Conservation (phyloP, 2,797 vertebrate species). For the Ciconia nigra region DNA sequence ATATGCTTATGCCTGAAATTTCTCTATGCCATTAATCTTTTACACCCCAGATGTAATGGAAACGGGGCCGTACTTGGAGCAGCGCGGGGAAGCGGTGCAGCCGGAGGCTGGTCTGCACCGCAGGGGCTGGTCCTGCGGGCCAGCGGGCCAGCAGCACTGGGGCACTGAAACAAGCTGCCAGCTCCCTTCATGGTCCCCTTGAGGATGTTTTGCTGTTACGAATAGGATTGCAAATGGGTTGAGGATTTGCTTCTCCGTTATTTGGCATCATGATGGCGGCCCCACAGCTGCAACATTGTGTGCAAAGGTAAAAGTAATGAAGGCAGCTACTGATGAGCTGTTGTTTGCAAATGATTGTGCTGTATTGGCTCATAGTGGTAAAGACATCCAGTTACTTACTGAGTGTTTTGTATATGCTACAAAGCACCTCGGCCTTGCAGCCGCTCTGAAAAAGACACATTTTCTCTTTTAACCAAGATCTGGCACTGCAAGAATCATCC, state of each 20-base stretch:
- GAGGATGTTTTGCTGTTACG: neutral
- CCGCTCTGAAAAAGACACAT: neutral
- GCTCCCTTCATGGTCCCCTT: neutral
- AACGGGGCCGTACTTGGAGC: neutral
- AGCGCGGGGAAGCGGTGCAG: rapidly evolving
- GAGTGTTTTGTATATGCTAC: neutral
- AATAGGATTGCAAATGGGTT: neutral
- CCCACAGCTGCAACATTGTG: neutral
- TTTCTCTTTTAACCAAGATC: neutral
- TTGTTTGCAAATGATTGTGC: neutral
- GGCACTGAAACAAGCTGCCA: neutral
- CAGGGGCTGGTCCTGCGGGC: neutral
- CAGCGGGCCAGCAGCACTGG: neutral
- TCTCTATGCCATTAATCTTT: neutral
- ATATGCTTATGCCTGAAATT: neutral
- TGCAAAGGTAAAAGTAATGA: neutral
- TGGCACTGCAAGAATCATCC: neutral
- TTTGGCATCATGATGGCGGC: rapidly evolving
- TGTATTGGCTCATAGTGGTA: neutral
- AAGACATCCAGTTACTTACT: neutral
- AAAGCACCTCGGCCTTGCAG: neutral
- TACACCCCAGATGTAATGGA: neutral
- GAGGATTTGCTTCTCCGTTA: neutral
- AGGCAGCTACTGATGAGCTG: neutral
- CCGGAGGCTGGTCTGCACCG: neutral